These are phyloP conservation scores for Zosterops japonicus DNA, from an alignment of 2,113 vertebrate genomes.

Conservation along the genomic window DNA sequence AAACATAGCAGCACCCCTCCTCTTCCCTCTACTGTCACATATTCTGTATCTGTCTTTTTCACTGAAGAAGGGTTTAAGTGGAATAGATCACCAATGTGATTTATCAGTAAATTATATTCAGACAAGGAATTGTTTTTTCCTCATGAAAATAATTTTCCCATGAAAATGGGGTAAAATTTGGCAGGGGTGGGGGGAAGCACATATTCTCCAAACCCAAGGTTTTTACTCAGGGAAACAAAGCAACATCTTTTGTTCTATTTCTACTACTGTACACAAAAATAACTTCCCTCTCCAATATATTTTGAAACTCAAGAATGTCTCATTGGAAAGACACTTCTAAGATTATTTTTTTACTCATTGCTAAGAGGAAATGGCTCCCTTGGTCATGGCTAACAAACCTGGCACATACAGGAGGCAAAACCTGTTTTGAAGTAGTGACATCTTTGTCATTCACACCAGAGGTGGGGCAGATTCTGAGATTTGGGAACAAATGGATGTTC, in stretches of 20 bases:
- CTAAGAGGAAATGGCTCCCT: neutral
- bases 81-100: neutral
- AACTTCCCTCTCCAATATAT: neutral
- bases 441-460: neutral
- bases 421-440: neutral
- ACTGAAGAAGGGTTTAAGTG: neutral
- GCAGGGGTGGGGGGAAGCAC: rapidly evolving
- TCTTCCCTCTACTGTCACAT: neutral
- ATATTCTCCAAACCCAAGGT: neutral
- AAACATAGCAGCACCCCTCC: neutral
- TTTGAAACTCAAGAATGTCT: neutral
- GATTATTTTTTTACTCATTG: neutral
- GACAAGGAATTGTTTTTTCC: neutral
- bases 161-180: neutral
- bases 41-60: neutral
- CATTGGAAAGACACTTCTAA: neutral
- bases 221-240: neutral
- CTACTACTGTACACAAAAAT: neutral
- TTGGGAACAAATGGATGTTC: rapidly evolving
- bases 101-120: neutral
- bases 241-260: neutral
- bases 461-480: neutral
- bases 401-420: neutral
- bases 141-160: neutral
- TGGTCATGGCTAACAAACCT: neutral